phyloP scores from a whole-genome alignment of 2,797 vertebrate species.

The Micrastur ruficollis region DNA sequence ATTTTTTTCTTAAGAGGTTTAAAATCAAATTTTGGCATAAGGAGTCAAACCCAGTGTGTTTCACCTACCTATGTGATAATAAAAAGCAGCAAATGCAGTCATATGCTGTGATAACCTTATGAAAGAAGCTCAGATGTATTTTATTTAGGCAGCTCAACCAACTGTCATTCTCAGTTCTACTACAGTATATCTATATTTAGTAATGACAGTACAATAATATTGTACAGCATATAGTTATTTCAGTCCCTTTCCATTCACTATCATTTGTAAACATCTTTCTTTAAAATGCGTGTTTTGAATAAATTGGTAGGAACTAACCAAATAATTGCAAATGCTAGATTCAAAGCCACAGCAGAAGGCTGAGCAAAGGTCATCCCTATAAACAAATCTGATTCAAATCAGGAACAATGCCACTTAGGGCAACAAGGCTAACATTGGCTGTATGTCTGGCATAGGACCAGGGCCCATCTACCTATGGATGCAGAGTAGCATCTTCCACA shows the following conservation, averaged over 20 bases:
- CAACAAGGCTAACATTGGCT: background rate
- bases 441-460: background rate
- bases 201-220: background rate
- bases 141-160: background rate
- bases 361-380: background rate
- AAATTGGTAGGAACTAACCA: background rate
- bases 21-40: background rate
- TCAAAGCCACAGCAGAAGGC: background rate
- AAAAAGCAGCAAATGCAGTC: background rate
- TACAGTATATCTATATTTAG: background rate
- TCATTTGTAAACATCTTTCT: background rate
- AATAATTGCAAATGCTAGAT: background rate
- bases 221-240: background rate
- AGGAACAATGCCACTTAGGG: background rate
- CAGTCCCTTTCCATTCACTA: background rate
- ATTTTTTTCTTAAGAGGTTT: background rate
- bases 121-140: background rate
- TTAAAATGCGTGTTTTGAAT: background rate
- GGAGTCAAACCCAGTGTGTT: background rate
- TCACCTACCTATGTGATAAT: no score
- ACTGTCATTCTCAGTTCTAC: background rate
- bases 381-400: background rate
- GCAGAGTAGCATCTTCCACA: background rate
- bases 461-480: background rate
- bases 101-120: background rate